Percentiles rank a stretch among this genome's conserved stretches.
Evolutionary conservation across 2,888 invertebrate species (phyloP).

Genomic region (Pyrrhia umbra): DNA sequence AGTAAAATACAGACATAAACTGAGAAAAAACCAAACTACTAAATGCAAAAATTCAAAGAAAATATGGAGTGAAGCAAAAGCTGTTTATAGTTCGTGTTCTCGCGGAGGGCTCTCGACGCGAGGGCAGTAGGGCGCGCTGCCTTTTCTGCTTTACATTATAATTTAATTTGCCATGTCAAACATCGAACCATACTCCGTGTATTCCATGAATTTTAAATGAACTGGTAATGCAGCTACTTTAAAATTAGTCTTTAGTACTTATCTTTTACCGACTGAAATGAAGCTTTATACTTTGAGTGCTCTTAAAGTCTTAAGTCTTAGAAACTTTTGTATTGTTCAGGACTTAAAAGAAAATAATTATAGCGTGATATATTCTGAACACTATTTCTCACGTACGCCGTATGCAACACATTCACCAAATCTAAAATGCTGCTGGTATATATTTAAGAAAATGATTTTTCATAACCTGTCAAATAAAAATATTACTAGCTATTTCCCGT

Average conservation of each 20-base stretch:
- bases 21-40: not conserved
- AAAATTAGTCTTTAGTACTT: constrained; percentile 48
- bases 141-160: constrained; percentile 44
- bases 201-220: constrained; percentile 51
- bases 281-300: constrained; percentile 53
- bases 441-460: too few species aligned
- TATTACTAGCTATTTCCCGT: too few species aligned
- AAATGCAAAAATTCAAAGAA: constrained; percentile 13
- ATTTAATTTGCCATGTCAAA: constrained; percentile 49
- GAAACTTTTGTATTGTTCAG: constrained; percentile 42
- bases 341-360: constrained; percentile 44
- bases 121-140: constrained; percentile 38
- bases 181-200: constrained; percentile 35
- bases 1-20: not conserved
- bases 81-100: constrained; percentile 35
- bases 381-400: not conserved
- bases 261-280: constrained; percentile 44
- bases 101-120: constrained; percentile 42
- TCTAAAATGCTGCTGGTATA: not conserved
- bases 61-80: constrained; percentile 25
- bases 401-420: not conserved
- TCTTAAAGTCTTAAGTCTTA: constrained; percentile 43
- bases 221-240: constrained; percentile 49
- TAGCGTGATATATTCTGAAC: constrained; percentile 21
- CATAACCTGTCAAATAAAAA: too few species aligned